Percentiles rank a stretch among this genome's conserved stretches.
phyloP scores from a whole-genome alignment of 1,140 invertebrate genomes.

The Aphaenogaster ashmeadi region DNA sequence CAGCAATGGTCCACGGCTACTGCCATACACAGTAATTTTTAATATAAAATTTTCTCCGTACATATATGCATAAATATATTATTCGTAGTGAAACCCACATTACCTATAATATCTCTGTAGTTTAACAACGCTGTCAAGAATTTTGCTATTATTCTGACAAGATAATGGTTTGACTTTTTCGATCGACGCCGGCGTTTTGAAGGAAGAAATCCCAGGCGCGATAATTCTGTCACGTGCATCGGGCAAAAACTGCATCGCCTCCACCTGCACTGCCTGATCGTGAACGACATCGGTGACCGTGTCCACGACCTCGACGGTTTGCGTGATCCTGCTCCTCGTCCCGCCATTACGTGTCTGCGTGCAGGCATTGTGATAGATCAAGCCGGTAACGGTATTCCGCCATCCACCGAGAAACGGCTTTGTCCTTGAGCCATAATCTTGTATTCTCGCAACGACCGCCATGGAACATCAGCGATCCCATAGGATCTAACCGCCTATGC shows the following conservation, averaged over 20 bases:
- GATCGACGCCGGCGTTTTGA: too few species aligned
- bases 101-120: constrained; percentile 84
- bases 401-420: constrained; percentile 90
- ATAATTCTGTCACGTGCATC: constrained; percentile 62
- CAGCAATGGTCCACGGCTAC: too few species aligned
- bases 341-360: constrained; percentile 88
- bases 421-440: constrained; percentile 85
- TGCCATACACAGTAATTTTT: too few species aligned
- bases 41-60: too few species aligned
- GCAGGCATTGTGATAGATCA: constrained; percentile 89
- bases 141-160: constrained; percentile 25
- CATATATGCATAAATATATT: neutral
- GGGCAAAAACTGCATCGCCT: constrained; percentile 30
- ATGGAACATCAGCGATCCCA: constrained; percentile 46
- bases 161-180: neutral
- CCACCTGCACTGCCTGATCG: constrained; percentile 64
- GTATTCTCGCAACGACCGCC: constrained; percentile 88
- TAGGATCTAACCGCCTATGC: neutral
- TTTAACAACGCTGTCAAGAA: constrained; percentile 76
- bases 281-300: constrained; percentile 40
- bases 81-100: neutral
- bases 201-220: neutral
- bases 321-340: constrained; percentile 66
- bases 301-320: constrained; percentile 58
- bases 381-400: constrained; percentile 87